Conservation (phyloP, 2,113 vertebrate genomes). For the Notothenia rossii region DNA sequence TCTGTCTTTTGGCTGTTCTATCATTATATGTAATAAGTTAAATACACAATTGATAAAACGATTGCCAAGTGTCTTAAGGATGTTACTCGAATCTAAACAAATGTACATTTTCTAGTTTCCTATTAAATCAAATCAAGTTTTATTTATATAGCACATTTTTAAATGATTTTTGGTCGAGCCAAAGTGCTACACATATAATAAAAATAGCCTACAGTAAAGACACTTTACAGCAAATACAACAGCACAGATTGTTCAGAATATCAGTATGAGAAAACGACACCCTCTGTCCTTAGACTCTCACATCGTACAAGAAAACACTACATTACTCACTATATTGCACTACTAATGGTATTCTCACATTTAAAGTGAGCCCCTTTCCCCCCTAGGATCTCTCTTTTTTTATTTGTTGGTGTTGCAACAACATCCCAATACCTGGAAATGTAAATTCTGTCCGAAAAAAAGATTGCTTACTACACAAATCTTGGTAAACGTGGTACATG, state of each 20-base stretch:
- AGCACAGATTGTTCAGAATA: too few relatives aligned
- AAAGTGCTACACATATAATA: too few relatives aligned
- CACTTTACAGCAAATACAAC: too few relatives aligned
- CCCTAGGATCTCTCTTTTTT: too few relatives aligned
- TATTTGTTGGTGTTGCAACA: background rate
- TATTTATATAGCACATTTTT: too few relatives aligned
- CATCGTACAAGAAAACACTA: too few relatives aligned
- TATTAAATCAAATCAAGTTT: too few relatives aligned
- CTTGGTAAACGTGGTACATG: conserved; percentile 37
- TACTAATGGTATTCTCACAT: background rate
- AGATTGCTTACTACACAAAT: conserved; percentile 41
- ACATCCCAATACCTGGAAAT: conserved; percentile 27
- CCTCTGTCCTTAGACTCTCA: too few relatives aligned
- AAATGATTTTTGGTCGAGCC: too few relatives aligned
- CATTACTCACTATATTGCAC: background rate
- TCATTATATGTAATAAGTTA: too few relatives aligned
- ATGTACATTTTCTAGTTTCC: background rate
- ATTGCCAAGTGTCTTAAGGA: background rate
- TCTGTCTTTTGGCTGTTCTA: background rate
- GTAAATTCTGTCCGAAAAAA: background rate
- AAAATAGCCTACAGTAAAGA: too few relatives aligned
- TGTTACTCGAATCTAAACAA: background rate
- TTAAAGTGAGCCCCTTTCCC: background rate
- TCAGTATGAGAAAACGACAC: too few relatives aligned
- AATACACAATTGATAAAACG: background rate